Conservation (phyloP, 1,140 invertebrate genomes). For the Pissodes strobi region DNA sequence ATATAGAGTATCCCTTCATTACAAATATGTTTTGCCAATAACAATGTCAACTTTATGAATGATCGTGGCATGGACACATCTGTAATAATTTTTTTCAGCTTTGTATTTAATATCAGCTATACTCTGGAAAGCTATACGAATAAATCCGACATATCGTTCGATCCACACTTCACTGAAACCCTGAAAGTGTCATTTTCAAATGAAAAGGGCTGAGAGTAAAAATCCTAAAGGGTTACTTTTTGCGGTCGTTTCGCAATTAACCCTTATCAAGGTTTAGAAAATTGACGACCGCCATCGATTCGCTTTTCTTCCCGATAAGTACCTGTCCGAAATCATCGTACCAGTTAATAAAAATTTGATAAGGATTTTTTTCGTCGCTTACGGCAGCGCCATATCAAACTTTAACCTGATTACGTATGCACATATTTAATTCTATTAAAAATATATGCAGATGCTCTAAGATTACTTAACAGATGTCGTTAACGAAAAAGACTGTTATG, state of each 20-base stretch:
- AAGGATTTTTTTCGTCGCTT: neutral
- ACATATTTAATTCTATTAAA: neutral
- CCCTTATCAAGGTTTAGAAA: constrained; percentile 2
- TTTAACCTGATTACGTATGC: too few relatives aligned
- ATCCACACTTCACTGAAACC: neutral
- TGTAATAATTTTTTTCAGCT: too few relatives aligned
- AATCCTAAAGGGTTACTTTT: constrained; percentile 2
- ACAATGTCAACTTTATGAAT: too few relatives aligned
- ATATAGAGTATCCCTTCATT: too few relatives aligned
- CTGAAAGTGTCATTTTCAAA: neutral
- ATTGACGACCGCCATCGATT: constrained; percentile 4
- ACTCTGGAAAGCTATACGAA: too few relatives aligned
- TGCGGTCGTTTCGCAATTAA: constrained; percentile 5
- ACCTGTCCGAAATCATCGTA: neutral
- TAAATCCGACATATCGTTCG: too few relatives aligned
- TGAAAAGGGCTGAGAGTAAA: neutral
- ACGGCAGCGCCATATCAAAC: neutral
- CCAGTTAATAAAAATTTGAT: neutral
- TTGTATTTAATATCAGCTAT: too few relatives aligned
- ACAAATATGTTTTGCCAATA: too few relatives aligned
- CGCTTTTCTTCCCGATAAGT: neutral
- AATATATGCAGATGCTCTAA: neutral
- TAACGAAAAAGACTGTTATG: too few relatives aligned
- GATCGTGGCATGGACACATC: too few relatives aligned
- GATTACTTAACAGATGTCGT: neutral